Evolutionary conservation across 2,888 invertebrate species (phyloP).

Genomic region (Hoplodrina ambigua): DNA sequence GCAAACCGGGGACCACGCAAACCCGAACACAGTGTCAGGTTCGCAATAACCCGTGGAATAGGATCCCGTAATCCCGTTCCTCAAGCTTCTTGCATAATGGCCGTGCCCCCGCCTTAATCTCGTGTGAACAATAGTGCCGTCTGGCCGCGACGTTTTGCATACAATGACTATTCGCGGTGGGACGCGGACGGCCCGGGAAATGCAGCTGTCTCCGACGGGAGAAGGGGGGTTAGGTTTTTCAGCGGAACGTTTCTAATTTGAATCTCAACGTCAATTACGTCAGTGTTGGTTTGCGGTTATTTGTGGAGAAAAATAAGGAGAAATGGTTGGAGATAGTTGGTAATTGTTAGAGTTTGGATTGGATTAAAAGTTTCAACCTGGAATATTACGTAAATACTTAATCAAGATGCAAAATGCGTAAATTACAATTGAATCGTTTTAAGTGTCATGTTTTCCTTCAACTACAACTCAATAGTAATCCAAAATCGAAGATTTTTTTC

Average conservation of each 20-base stretch:
- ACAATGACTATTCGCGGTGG: conserved; percentile 83
- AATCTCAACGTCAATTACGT: conserved; percentile 63
- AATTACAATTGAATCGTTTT: too few species aligned
- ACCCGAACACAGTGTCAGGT: conserved; percentile 68
- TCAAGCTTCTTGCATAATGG: conserved; percentile 81
- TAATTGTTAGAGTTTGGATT: not conserved
- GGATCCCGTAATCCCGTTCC: conserved; percentile 75
- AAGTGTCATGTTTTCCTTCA: too few species aligned
- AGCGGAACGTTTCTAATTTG: conserved; percentile 58
- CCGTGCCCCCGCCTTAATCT: conserved; percentile 83
- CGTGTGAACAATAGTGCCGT: conserved; percentile 84
- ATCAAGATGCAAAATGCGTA: too few species aligned
- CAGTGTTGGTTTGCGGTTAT: conserved; percentile 44
- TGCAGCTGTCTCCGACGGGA: conserved; percentile 70
- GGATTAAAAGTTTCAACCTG: not conserved
- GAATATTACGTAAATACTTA: not conserved
- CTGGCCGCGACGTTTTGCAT: conserved; percentile 88
- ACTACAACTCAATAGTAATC: not conserved
- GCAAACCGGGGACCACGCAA: conserved; percentile 24
- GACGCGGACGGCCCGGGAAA: conserved; percentile 69
- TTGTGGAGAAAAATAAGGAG: conserved; percentile 8
- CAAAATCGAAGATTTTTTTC: conserved; percentile 1
- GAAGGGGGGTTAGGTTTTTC: conserved; percentile 48
- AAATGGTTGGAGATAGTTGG: not conserved
- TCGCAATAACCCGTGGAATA: conserved; percentile 84